phyloP scores from a whole-genome alignment of 1,140 invertebrate genomes.

The Nasonia giraulti region DNA sequence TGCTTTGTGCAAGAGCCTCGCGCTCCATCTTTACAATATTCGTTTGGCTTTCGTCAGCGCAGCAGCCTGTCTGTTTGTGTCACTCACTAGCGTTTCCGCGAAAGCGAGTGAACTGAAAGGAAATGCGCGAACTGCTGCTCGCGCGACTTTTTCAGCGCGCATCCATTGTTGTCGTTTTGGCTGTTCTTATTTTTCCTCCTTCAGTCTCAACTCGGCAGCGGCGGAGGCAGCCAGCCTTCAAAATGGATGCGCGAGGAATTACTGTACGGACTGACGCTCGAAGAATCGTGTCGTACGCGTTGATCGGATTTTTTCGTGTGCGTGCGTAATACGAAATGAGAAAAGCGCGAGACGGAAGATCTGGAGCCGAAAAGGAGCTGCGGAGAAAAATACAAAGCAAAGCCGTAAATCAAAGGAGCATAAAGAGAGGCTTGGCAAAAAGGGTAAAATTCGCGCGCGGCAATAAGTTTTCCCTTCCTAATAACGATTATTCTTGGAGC shows the following conservation, averaged over 20 bases:
- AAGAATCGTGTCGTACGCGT: not conserved
- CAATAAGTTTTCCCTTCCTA: conserved; percentile 51
- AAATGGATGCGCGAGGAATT: conserved; percentile 9
- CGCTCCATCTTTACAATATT: conserved; percentile 31
- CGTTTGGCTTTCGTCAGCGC: conserved; percentile 16
- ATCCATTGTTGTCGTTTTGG: conserved; percentile 27
- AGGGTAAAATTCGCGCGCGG: conserved; percentile 39
- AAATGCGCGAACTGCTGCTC: not conserved
- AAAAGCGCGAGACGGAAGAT: not conserved
- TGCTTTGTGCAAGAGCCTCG: not conserved
- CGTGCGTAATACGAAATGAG: not conserved
- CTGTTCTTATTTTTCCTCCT: not conserved
- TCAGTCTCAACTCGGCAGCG: not conserved
- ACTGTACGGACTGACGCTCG: not conserved
- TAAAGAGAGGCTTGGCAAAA: conserved; percentile 18
- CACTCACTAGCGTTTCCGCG: conserved; percentile 11
- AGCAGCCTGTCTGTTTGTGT: conserved; percentile 29
- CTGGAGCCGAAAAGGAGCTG: not conserved
- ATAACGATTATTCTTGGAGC: conserved; percentile 50
- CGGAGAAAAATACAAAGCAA: not conserved
- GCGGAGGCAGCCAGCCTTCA: not conserved
- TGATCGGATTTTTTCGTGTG: not conserved
- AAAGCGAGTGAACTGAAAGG: not conserved
- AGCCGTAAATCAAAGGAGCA: conserved; percentile 31
- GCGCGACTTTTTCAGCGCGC: conserved; percentile 17